Conservation (phyloP, 2,888 invertebrate genomes). For the Hypena proboscidalis region DNA sequence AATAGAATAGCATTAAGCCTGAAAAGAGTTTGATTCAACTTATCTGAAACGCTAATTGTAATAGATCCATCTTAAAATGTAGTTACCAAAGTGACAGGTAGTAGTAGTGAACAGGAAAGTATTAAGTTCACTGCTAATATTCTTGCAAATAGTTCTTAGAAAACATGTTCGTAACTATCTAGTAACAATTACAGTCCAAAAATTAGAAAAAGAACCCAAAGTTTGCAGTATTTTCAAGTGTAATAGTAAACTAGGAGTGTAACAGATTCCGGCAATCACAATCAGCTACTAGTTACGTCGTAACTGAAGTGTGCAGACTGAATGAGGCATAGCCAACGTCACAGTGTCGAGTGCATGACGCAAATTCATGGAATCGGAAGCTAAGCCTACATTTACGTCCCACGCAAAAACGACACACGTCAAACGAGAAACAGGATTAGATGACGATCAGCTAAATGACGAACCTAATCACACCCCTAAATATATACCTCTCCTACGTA, state of each 20-base stretch:
- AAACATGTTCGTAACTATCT: too few species aligned
- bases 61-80: too few species aligned
- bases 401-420: slow-evolving; percentile 56
- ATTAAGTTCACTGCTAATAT: too few species aligned
- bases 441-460: slow-evolving; percentile 44
- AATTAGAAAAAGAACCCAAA: too few species aligned
- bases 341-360: slow-evolving; percentile 62
- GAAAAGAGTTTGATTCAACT: too few species aligned
- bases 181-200: too few species aligned
- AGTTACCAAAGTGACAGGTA: too few species aligned
- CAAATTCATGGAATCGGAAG: slow-evolving; percentile 60
- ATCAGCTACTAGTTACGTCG: slow-evolving; percentile 12
- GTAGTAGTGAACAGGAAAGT: too few species aligned
- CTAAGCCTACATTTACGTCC: slow-evolving; percentile 59
- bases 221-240: too few species aligned
- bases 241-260: background rate
- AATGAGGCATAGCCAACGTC: slow-evolving; percentile 50
- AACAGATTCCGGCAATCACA: slow-evolving; percentile 1
- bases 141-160: too few species aligned
- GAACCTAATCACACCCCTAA: slow-evolving; percentile 26
- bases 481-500: slow-evolving; percentile 1
- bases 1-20: too few species aligned
- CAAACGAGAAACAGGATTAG: slow-evolving; percentile 55
- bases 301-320: slow-evolving; percentile 38
- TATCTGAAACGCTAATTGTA: too few species aligned